phyloP scores from a whole-genome alignment of 2,888 invertebrate species.

The Trichopria drosophilae region DNA sequence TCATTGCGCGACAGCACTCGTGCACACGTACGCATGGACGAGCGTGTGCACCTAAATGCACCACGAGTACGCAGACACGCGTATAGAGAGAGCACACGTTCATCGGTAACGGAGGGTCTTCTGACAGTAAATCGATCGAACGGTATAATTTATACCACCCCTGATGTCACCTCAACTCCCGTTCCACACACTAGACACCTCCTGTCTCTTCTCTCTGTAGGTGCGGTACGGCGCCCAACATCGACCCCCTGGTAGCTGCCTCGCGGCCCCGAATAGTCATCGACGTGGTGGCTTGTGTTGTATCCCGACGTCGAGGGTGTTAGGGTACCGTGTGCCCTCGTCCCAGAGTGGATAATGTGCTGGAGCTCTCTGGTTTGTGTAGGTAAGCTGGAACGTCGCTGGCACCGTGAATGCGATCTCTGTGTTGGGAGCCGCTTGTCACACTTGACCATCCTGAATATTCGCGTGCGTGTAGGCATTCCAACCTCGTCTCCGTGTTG shows the following conservation, averaged over 20 bases:
- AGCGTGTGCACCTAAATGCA: slow-evolving; percentile 12
- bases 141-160: slow-evolving; percentile 59
- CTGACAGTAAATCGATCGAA: slow-evolving; percentile 59
- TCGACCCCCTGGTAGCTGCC: slow-evolving; percentile 30
- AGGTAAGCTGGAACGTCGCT: slow-evolving; percentile 44
- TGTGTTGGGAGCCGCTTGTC: slow-evolving; percentile 40
- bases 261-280: slow-evolving; percentile 52
- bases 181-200: slow-evolving; percentile 35
- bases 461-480: slow-evolving; percentile 14
- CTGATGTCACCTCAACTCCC: slow-evolving; percentile 46
- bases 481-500: slow-evolving; percentile 13
- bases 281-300: slow-evolving; percentile 43
- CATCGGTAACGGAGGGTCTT: slow-evolving; percentile 47
- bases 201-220: slow-evolving; percentile 22
- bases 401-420: slow-evolving; percentile 40
- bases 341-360: slow-evolving; percentile 53
- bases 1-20: too few relatives aligned
- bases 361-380: slow-evolving; percentile 32
- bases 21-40: too few relatives aligned
- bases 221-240: neutral
- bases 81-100: slow-evolving; percentile 30
- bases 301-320: slow-evolving; percentile 43
- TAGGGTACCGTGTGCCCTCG: slow-evolving; percentile 41
- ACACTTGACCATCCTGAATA: slow-evolving; percentile 42
- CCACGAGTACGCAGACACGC: slow-evolving; percentile 31